Percentiles rank a stretch among this genome's conserved stretches.
phyloP scores from a whole-genome alignment of 2,113 vertebrate species.

The Carassius gibelio region DNA sequence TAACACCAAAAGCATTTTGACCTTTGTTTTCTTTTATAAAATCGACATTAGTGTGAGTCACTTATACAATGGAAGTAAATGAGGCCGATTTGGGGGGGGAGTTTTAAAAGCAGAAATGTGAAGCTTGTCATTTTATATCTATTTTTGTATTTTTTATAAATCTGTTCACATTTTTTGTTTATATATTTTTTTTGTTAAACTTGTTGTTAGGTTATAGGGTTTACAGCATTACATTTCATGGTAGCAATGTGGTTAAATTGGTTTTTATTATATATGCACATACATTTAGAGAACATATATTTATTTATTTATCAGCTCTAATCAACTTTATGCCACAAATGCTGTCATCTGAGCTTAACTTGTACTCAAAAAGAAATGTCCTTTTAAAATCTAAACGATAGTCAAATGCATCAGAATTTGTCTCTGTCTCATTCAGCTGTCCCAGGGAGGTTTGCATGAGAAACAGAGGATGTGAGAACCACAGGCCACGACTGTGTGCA shows the following conservation, averaged over 20 bases:
- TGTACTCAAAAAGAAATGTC: not conserved
- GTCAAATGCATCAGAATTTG: not conserved
- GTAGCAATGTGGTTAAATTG: not conserved
- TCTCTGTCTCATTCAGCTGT: not conserved
- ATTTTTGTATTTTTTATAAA: too few species aligned
- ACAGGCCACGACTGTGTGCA: not conserved
- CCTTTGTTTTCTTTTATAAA: not conserved
- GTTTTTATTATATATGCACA: too few species aligned
- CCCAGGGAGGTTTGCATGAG: constrained; percentile 5
- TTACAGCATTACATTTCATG: not conserved
- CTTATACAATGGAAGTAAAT: not conserved
- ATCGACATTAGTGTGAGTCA: not conserved
- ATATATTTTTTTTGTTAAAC: not conserved
- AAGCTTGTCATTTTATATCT: not conserved
- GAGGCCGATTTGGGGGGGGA: not conserved
- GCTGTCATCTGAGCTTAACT: not conserved
- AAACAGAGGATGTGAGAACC: constrained; percentile 33
- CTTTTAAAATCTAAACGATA: not conserved
- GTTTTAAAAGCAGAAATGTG: not conserved
- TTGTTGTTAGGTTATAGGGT: not conserved
- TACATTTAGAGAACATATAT: too few species aligned
- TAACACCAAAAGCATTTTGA: not conserved
- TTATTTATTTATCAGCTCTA: too few species aligned
- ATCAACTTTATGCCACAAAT: not conserved
- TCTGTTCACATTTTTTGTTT: too few species aligned